phyloP scores from a whole-genome alignment of 2,888 invertebrate genomes.

The Mythimna vitellina region DNA sequence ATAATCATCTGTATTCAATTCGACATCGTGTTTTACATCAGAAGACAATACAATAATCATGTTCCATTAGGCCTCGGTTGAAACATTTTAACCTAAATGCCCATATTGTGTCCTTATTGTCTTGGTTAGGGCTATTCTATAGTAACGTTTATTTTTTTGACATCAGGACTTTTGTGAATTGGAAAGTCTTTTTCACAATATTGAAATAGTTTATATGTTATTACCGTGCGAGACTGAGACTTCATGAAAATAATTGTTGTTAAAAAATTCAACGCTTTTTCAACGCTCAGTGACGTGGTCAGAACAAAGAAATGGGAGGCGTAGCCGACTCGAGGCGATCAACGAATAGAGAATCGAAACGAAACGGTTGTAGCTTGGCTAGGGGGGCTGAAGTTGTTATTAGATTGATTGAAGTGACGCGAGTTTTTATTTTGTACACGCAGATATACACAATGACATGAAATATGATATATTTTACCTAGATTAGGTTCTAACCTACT shows the following conservation, averaged over 20 bases:
- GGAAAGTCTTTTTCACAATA: not conserved
- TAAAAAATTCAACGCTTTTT: too few relatives aligned
- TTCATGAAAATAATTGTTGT: not conserved
- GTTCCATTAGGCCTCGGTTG: conserved; percentile 34
- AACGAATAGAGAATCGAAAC: too few relatives aligned
- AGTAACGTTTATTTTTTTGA: conserved; percentile 20
- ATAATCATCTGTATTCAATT: conserved; percentile 11
- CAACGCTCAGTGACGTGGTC: too few relatives aligned
- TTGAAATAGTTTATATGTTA: not conserved
- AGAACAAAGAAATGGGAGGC: too few relatives aligned
- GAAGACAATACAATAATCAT: conserved; percentile 41
- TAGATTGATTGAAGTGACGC: not conserved
- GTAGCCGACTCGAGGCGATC: too few relatives aligned
- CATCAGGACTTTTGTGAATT: not conserved
- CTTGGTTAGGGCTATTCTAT: conserved; percentile 33
- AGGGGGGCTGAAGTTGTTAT: conserved; percentile 12
- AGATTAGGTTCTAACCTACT: not conserved
- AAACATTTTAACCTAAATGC: conserved; percentile 49
- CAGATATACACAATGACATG: too few relatives aligned
- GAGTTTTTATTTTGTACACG: too few relatives aligned
- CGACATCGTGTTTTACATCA: conserved; percentile 14
- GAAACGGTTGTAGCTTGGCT: too few relatives aligned
- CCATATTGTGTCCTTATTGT: conserved; percentile 47
- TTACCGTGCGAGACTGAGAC: not conserved
- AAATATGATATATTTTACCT: too few relatives aligned